These are phyloP conservation scores for Chromobotia macracanthus DNA, from an alignment of 2,797 vertebrate genomes.

Conservation along the genomic window DNA sequence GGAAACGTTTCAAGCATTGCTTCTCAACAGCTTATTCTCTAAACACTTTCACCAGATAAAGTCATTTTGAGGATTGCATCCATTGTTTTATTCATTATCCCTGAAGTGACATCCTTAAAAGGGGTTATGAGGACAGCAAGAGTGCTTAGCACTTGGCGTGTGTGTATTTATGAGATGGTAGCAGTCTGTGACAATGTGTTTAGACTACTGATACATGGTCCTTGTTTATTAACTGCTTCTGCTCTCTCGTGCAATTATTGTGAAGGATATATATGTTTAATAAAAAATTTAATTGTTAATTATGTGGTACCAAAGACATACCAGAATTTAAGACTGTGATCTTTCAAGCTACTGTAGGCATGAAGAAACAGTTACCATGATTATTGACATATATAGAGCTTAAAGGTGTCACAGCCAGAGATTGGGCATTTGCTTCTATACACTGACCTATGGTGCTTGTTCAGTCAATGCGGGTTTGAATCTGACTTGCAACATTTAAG, in stretches of 20 bases:
- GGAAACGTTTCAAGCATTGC: not conserved
- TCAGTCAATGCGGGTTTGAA: not conserved
- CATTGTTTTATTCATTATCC: constrained; percentile 21
- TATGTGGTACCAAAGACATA: not conserved
- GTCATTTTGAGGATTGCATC: not conserved
- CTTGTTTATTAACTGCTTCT: constrained; percentile 27
- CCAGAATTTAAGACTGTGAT: not conserved
- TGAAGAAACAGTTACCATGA: not conserved
- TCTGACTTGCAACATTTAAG: not conserved
- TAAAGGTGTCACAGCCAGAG: not conserved
- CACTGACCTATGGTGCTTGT: not conserved
- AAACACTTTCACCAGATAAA: constrained; percentile 17
- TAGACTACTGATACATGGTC: constrained; percentile 31
- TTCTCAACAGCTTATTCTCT: constrained; percentile 3
- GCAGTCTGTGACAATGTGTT: constrained; percentile 35
- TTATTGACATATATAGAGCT: not conserved
- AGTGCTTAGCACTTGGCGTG: not conserved
- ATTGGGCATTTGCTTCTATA: too few relatives aligned
- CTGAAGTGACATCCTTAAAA: constrained; percentile 52
- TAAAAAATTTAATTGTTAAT: not conserved
- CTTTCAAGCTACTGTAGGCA: not conserved
- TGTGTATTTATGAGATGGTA: constrained; percentile 52
- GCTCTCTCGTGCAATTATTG: constrained; percentile 8
- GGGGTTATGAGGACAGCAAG: constrained; percentile 32
- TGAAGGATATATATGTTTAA: constrained; percentile 2